phyloP scores from a whole-genome alignment of 2,888 invertebrate species.

The Trachelus stipa region DNA sequence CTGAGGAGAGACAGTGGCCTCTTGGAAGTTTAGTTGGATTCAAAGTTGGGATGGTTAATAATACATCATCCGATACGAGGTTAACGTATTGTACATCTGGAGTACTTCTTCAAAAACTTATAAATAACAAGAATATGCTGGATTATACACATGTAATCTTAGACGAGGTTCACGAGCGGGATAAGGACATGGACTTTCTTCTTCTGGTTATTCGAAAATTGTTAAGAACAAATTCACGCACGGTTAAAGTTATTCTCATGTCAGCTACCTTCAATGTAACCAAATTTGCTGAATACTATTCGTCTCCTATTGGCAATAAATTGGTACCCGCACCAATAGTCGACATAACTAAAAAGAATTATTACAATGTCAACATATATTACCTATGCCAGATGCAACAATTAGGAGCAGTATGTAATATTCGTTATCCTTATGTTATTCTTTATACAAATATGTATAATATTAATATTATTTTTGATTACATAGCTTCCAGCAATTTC shows the following conservation, averaged over 20 bases:
- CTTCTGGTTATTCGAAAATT: slow-evolving; percentile 85
- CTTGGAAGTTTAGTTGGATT: slow-evolving; percentile 88
- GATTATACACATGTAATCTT: slow-evolving; percentile 90
- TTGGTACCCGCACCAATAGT: slow-evolving; percentile 71
- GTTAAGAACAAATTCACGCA: slow-evolving; percentile 74
- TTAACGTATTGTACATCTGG: slow-evolving; percentile 91
- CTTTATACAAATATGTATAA: slow-evolving; percentile 35
- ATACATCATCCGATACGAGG: slow-evolving; percentile 76
- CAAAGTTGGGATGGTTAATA: slow-evolving; percentile 82
- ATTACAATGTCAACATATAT: slow-evolving; percentile 72
- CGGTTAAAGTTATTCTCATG: slow-evolving; percentile 86
- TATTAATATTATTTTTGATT: slow-evolving; percentile 39
- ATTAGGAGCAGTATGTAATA: slow-evolving; percentile 55
- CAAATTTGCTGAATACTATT: slow-evolving; percentile 79
- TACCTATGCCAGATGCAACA: slow-evolving; percentile 70
- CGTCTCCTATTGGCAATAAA: slow-evolving; percentile 59
- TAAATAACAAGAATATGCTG: slow-evolving; percentile 77
- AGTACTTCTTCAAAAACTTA: slow-evolving; percentile 83
- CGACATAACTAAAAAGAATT: slow-evolving; percentile 68
- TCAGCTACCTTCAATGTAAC: slow-evolving; percentile 90
- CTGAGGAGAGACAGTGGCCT: slow-evolving; percentile 85
- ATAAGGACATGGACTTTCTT: slow-evolving; percentile 92
- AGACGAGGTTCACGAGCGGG: slow-evolving; percentile 95
- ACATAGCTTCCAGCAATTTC: slow-evolving; percentile 73
- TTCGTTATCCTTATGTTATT: slow-evolving; percentile 8